A percentile compares a stretch with the other conserved stretches of the same genome.
These are phyloP conservation scores for Macrophya annulata DNA, from an alignment of 2,888 invertebrate genomes.

Conservation along the genomic window DNA sequence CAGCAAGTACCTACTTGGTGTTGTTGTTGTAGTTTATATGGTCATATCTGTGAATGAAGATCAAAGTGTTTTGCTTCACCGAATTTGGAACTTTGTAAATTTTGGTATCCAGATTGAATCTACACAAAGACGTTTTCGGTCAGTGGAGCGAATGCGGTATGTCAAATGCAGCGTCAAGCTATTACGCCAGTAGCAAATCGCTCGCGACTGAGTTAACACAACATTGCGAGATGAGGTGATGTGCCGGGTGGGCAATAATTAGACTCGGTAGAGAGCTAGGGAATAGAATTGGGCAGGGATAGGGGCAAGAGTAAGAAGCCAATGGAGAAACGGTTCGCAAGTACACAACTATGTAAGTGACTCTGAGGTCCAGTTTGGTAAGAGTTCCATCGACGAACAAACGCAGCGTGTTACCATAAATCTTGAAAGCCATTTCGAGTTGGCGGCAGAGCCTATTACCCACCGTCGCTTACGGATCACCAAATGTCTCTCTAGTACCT, in stretches of 20 bases:
- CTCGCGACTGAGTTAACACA: constrained; percentile 53
- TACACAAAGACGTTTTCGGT: constrained; percentile 18
- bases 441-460: constrained; percentile 76
- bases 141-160: background rate
- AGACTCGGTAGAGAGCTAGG: constrained; percentile 28
- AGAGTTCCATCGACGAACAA: constrained; percentile 69
- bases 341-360: constrained; percentile 42
- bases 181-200: constrained; percentile 47
- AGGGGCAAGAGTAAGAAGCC: background rate
- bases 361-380: constrained; percentile 38
- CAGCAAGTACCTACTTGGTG: background rate
- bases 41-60: background rate
- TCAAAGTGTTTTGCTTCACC: background rate
- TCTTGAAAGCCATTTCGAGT: constrained; percentile 79
- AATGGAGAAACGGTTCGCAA: background rate
- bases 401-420: constrained; percentile 79
- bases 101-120: background rate
- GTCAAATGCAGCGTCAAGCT: constrained; percentile 44
- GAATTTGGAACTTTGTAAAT: constrained; percentile 21
- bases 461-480: constrained; percentile 55
- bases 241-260: constrained; percentile 45
- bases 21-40: background rate
- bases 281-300: constrained; percentile 45
- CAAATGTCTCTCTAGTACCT: constrained; percentile 62
- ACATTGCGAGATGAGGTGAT: background rate